These are phyloP conservation scores for Naso thynnoides DNA, from an alignment of 2,797 vertebrate species.

Conservation along the genomic window DNA sequence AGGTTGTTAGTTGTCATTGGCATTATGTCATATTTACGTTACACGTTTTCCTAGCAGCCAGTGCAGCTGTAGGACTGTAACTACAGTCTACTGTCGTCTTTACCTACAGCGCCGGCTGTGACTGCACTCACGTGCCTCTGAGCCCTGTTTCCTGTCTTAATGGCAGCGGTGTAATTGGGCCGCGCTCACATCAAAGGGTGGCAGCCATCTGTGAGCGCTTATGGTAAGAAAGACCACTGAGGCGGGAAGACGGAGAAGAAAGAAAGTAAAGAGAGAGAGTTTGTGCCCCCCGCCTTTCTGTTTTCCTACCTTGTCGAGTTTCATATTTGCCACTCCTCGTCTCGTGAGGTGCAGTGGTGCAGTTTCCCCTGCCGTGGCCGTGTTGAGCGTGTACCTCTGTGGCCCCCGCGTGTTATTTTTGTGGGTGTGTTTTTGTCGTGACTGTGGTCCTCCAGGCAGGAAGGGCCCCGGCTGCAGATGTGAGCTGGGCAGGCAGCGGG, in stretches of 20 bases:
- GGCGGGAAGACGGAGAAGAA: constrained; percentile 29
- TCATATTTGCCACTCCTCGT: constrained; percentile 52
- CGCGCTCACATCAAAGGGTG: constrained; percentile 45
- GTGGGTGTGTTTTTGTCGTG: constrained; percentile 74
- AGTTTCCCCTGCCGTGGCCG: constrained; percentile 3
- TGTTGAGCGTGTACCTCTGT: constrained; percentile 44
- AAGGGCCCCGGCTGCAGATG: constrained; percentile 76
- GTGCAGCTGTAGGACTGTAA: constrained; percentile 4
- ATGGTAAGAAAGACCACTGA: constrained; percentile 1
- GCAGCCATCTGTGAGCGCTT: constrained; percentile 69
- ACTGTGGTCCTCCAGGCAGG: constrained; percentile 78
- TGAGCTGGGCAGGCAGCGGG: constrained; percentile 52
- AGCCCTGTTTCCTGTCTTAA: constrained; percentile 53
- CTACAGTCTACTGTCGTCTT: constrained; percentile 39
- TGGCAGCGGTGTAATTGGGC: constrained; percentile 43
- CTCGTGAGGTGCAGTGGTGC: constrained; percentile 19
- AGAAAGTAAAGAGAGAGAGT: constrained; percentile 40
- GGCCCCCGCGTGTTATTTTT: constrained; percentile 68
- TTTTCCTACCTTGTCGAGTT: constrained; percentile 64
- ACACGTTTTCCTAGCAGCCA: not conserved
- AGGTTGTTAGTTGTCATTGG: not conserved
- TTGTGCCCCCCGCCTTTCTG: constrained; percentile 39
- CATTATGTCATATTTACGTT: not conserved
- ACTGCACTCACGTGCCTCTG: constrained; percentile 22
- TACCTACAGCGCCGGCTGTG: not conserved